A percentile compares a stretch with the other conserved stretches of the same genome.
phyloP scores from a whole-genome alignment of 2,888 invertebrate genomes.

The Tethea ocularis region DNA sequence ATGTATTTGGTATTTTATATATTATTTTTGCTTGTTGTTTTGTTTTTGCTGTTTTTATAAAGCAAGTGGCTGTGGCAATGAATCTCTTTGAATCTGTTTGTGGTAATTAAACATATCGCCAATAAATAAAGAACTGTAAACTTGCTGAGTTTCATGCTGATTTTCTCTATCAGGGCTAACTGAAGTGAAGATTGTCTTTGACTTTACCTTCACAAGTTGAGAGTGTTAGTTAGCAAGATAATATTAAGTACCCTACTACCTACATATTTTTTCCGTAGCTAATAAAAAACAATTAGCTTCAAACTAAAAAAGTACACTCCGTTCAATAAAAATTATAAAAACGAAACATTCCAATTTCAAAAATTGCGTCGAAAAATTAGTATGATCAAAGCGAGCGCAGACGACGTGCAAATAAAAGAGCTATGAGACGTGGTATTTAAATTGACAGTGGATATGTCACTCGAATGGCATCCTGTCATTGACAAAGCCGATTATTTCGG shows the following conservation, averaged over 20 bases:
- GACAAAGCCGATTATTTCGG: constrained; percentile 36
- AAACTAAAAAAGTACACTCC: not conserved
- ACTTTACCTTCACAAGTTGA: too few relatives aligned
- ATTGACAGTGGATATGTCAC: constrained; percentile 26
- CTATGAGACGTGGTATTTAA: constrained; percentile 10
- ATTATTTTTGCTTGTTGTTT: not conserved
- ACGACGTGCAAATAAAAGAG: constrained; percentile 20
- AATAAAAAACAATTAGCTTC: too few relatives aligned
- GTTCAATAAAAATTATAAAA: not conserved
- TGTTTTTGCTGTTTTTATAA: not conserved
- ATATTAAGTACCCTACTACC: too few relatives aligned
- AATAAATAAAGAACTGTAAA: too few relatives aligned
- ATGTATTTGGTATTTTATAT: not conserved
- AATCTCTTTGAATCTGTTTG: too few relatives aligned
- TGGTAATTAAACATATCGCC: too few relatives aligned
- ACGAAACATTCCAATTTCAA: not conserved
- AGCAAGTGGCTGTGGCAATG: not conserved
- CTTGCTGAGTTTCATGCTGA: too few relatives aligned
- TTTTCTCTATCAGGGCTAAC: too few relatives aligned
- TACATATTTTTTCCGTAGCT: too few relatives aligned
- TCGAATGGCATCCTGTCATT: constrained; percentile 27
- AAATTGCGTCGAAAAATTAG: not conserved
- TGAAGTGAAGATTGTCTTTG: too few relatives aligned
- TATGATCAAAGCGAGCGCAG: not conserved
- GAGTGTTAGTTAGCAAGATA: too few relatives aligned